Percentiles rank a stretch among this genome's conserved stretches.
Conservation (phyloP, 2,113 vertebrate species). For the Neogobius melanostomus region DNA sequence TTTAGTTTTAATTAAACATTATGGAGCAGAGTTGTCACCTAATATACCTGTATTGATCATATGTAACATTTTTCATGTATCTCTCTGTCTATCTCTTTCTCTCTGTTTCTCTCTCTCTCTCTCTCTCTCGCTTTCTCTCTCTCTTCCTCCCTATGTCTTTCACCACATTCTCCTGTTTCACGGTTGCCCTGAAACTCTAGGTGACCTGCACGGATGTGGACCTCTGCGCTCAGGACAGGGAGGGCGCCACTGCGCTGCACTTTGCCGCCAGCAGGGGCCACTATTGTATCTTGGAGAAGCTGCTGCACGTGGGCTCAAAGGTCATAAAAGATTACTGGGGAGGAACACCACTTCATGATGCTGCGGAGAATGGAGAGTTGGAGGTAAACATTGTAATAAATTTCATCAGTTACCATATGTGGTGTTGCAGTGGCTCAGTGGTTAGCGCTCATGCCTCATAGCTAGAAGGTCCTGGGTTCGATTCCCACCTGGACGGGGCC, state of each 20-base stretch:
- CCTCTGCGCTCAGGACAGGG: conserved; percentile 74
- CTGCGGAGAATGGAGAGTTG: conserved; percentile 83
- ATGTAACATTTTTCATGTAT: no score
- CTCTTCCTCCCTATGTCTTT: not conserved
- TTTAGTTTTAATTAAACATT: no score
- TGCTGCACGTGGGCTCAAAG: conserved; percentile 78
- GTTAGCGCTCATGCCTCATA: no score
- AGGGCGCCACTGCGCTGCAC: conserved; percentile 84
- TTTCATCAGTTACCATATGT: not conserved
- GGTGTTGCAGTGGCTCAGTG: not conserved
- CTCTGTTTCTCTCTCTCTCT: not conserved
- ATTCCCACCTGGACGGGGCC: no score
- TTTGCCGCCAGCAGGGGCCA: conserved; percentile 87
- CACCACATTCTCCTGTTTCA: not conserved
- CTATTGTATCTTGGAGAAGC: conserved; percentile 76
- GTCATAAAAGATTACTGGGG: conserved; percentile 82
- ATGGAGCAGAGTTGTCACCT: no score
- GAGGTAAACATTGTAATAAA: conserved; percentile 68
- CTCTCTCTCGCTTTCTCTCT: not conserved
- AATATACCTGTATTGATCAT: no score
- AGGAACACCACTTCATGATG: conserved; percentile 85
- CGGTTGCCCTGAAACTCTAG: conserved; percentile 53
- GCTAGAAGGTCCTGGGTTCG: no score
- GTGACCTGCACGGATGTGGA: conserved; percentile 73
- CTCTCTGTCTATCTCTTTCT: no score